A percentile compares a stretch with the other conserved stretches of the same genome.
Conservation (phyloP, 2,888 invertebrate species). For the Habroteleia sp. region DNA sequence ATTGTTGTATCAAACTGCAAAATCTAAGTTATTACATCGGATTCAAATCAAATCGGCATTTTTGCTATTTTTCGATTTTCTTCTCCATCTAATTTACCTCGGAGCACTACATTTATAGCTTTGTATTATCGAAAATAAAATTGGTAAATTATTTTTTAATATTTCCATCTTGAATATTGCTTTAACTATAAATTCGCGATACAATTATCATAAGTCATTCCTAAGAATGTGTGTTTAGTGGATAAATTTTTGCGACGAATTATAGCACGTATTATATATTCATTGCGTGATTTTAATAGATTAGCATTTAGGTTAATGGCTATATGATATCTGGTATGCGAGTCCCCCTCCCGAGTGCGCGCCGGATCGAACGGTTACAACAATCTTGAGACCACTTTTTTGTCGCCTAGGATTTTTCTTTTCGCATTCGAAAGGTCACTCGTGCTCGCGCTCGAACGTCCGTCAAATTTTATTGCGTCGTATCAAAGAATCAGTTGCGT, state of each 20-base stretch:
- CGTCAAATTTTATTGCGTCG: constrained; percentile 27
- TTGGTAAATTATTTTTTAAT: constrained; percentile 46
- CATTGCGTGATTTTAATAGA: constrained; percentile 64
- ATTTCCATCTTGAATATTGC: constrained; percentile 21
- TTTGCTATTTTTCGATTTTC: no score
- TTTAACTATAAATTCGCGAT: constrained; percentile 26
- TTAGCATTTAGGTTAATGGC: constrained; percentile 62
- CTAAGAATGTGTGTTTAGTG: constrained; percentile 35
- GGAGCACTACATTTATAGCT: no score
- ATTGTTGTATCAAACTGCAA: constrained; percentile 35
- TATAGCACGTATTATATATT: constrained; percentile 52
- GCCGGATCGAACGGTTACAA: constrained; percentile 16
- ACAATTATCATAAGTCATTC: constrained; percentile 38
- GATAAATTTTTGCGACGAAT: constrained; percentile 47
- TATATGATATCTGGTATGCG: constrained; percentile 56
- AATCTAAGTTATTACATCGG: constrained; percentile 6
- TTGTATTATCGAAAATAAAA: no score
- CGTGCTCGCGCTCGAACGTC: constrained; percentile 2
- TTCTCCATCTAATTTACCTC: no score
- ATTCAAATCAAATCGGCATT: no score
- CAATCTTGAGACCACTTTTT: constrained; percentile 16
- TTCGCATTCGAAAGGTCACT: constrained; percentile 23
- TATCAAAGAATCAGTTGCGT: not conserved
- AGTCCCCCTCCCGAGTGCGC: constrained; percentile 7
- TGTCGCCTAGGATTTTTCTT: constrained; percentile 16